A percentile compares a stretch with the other conserved stretches of the same genome.
These are phyloP conservation scores for Arctocebus calabarensis DNA, from an alignment of 2,797 vertebrate species.

Conservation along the genomic window DNA sequence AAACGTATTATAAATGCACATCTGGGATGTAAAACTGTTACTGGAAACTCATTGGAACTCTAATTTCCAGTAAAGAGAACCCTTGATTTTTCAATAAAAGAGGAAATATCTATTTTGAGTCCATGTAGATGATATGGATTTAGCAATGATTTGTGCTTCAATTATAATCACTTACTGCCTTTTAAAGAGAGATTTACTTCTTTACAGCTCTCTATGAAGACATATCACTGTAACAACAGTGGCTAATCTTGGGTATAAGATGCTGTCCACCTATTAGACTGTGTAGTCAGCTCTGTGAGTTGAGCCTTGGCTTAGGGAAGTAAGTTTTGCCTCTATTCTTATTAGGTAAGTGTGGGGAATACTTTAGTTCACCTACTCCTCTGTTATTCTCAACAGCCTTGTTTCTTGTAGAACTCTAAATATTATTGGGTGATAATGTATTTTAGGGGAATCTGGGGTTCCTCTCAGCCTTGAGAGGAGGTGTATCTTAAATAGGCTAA, in stretches of 20 bases:
- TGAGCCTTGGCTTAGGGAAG: not conserved
- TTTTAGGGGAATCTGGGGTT: not conserved
- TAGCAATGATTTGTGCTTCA: slow-evolving; percentile 76
- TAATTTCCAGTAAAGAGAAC: slow-evolving; percentile 78
- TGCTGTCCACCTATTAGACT: not conserved
- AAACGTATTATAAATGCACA: slow-evolving; percentile 79
- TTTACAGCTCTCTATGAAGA: slow-evolving; percentile 48
- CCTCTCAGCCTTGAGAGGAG: not conserved
- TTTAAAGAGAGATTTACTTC: slow-evolving; percentile 64
- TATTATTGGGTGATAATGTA: not conserved
- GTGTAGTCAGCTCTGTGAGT: not conserved
- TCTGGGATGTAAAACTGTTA: slow-evolving; percentile 80
- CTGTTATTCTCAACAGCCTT: not conserved
- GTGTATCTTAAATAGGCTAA: not conserved
- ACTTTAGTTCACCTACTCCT: not conserved
- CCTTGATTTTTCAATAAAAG: slow-evolving; percentile 79
- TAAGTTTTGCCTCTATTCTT: slow-evolving; percentile 30
- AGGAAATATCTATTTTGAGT: slow-evolving; percentile 65
- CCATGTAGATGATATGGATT: slow-evolving; percentile 72
- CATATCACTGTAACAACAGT: not conserved
- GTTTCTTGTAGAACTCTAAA: slow-evolving; percentile 1
- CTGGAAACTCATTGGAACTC: slow-evolving; percentile 81
- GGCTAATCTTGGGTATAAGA: slow-evolving; percentile 13
- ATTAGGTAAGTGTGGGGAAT: not conserved
- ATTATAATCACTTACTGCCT: slow-evolving; percentile 73